These are phyloP conservation scores for Drosophila tripunctata DNA, from an alignment of 2,888 invertebrate genomes.

Conservation along the genomic window DNA sequence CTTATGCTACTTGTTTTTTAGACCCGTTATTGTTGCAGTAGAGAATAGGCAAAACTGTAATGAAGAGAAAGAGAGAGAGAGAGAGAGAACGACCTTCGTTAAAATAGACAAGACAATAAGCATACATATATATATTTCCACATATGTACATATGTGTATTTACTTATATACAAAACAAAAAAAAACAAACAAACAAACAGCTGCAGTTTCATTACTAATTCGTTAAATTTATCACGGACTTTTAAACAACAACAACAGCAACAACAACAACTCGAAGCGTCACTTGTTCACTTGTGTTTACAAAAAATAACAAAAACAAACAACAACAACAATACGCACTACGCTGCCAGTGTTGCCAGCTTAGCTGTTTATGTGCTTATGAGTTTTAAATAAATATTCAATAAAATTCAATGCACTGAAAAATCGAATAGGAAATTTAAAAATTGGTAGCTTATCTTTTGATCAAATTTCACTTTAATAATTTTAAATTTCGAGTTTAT, in stretches of 20 bases:
- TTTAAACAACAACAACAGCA: conserved; percentile 8
- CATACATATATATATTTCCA: neutral
- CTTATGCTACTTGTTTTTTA: conserved; percentile 62
- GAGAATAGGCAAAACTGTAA: conserved; percentile 58
- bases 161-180: neutral
- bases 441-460: too few relatives aligned
- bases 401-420: too few relatives aligned
- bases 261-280: conserved; percentile 6
- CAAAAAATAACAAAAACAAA: conserved; percentile 37
- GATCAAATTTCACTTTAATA: too few relatives aligned
- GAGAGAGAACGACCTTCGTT: conserved; percentile 43
- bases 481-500: too few relatives aligned
- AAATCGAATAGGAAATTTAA: too few relatives aligned
- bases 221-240: conserved; percentile 27
- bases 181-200: conserved; percentile 13
- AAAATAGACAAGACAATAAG: neutral
- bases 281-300: conserved; percentile 51
- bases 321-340: conserved; percentile 5
- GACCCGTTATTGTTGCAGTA: conserved; percentile 70
- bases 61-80: too few relatives aligned
- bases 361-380: too few relatives aligned
- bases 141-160: neutral
- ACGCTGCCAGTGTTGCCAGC: too few relatives aligned
- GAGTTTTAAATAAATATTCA: too few relatives aligned
- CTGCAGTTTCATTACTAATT: conserved; percentile 33